Evolutionary conservation across 2,888 invertebrate genomes (phyloP).

Genomic region (Ormyrus labotus): DNA sequence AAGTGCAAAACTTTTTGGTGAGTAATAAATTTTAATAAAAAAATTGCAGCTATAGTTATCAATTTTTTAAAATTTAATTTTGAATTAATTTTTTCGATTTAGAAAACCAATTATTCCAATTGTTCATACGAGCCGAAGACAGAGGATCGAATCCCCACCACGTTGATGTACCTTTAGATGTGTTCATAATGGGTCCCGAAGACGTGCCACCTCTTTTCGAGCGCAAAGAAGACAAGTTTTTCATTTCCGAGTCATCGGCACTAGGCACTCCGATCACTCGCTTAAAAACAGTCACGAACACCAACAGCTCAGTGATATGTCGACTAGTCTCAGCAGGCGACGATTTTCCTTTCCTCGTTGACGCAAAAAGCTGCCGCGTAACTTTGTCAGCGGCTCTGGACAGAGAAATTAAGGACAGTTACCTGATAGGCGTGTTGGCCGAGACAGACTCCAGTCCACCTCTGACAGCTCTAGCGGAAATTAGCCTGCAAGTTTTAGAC

Average conservation of each 20-base stretch:
- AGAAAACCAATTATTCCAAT: constrained; percentile 89
- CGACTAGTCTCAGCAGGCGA: constrained; percentile 80
- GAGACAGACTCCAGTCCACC: constrained; percentile 85
- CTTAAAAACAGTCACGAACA: constrained; percentile 82
- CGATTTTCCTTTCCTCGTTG: constrained; percentile 82
- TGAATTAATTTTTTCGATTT: constrained; percentile 27
- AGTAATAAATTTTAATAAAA: constrained; percentile 47
- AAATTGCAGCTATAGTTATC: not conserved
- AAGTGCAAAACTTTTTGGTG: constrained; percentile 79
- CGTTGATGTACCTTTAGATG: constrained; percentile 88
- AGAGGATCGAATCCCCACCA: constrained; percentile 85
- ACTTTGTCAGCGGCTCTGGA: constrained; percentile 85
- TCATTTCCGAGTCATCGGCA: constrained; percentile 86
- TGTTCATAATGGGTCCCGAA: constrained; percentile 85
- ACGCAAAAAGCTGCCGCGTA: constrained; percentile 84
- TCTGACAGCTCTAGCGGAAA: constrained; percentile 83
- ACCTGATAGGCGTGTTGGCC: constrained; percentile 84
- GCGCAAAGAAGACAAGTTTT: constrained; percentile 85
- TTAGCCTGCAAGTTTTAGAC: constrained; percentile 89
- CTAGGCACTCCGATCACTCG: constrained; percentile 84
- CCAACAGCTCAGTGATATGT: constrained; percentile 80
- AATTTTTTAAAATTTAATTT: constrained; percentile 18
- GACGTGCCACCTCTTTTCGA: constrained; percentile 86
- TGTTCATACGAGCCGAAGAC: constrained; percentile 93
- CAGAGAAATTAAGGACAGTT: constrained; percentile 83